phyloP scores from a whole-genome alignment of 2,113 vertebrate genomes.

The Chascanopsetta lugubris region DNA sequence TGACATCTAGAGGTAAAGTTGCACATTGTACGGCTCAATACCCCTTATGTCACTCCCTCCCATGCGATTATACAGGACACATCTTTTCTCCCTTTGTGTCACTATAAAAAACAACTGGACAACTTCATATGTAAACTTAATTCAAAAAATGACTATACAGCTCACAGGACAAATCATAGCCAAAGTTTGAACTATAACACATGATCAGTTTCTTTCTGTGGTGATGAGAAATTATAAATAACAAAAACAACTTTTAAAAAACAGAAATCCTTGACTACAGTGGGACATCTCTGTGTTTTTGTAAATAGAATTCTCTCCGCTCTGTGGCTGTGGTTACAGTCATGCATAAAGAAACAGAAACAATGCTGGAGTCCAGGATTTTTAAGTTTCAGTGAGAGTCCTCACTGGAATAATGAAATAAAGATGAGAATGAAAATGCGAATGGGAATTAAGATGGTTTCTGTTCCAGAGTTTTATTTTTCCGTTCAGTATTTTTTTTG shows the following conservation, averaged over 20 bases:
- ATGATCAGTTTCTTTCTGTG: conserved; percentile 14
- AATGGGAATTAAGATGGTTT: conserved; percentile 60
- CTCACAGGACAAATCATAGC: background rate
- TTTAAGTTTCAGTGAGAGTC: conserved; percentile 36
- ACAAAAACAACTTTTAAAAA: conserved; percentile 29
- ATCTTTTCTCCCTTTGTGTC: too few relatives aligned
- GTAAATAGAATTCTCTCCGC: conserved; percentile 18
- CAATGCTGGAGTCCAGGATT: conserved; percentile 29
- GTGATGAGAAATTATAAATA: conserved; percentile 32
- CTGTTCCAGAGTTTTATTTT: conserved; percentile 53
- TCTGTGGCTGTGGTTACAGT: conserved; percentile 18
- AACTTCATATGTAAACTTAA: too few relatives aligned
- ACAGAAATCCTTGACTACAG: conserved; percentile 37
- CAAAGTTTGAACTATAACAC: conserved; percentile 24
- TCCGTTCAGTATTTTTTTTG: too few relatives aligned
- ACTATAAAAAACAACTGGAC: too few relatives aligned
- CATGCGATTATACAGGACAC: too few relatives aligned
- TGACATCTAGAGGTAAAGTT: too few relatives aligned
- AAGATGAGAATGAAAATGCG: conserved; percentile 69
- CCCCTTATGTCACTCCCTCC: too few relatives aligned
- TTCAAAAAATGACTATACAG: background rate
- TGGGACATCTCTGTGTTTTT: background rate
- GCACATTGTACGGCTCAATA: too few relatives aligned
- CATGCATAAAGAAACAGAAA: conserved; percentile 39
- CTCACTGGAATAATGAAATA: conserved; percentile 72